Conservation (phyloP, 2,113 vertebrate genomes). For the Hydrochoerus hydrochaeris region DNA sequence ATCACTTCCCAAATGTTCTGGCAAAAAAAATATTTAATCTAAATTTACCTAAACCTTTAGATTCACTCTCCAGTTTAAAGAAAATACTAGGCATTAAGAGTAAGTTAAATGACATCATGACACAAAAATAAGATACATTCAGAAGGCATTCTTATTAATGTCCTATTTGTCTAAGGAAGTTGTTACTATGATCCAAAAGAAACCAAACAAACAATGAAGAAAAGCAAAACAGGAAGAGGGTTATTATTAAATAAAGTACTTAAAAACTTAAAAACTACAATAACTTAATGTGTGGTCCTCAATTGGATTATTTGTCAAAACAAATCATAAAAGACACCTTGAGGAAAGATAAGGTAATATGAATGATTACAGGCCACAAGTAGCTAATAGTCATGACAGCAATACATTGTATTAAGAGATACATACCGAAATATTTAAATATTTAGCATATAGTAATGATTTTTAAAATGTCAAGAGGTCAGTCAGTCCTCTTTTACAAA, state of each 20-base stretch:
- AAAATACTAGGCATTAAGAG: background rate
- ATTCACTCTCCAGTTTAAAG: background rate
- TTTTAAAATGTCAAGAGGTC: background rate
- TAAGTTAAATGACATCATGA: constrained; percentile 23
- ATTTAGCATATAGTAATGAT: constrained; percentile 5
- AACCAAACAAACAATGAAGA: background rate
- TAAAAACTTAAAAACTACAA: background rate
- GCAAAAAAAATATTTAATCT: background rate
- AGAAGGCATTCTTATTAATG: background rate
- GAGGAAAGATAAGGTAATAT: background rate
- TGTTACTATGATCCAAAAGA: background rate
- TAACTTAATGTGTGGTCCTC: background rate
- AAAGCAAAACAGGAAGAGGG: rapidly evolving
- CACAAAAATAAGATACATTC: background rate
- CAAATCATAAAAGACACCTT: background rate
- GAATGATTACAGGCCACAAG: background rate
- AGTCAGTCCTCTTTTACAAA: background rate
- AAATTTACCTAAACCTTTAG: constrained; percentile 41
- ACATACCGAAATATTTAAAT: background rate
- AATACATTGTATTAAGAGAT: background rate
- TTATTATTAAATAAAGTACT: background rate
- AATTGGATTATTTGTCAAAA: background rate
- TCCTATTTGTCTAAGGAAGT: background rate
- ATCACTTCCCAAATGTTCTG: constrained; percentile 34
- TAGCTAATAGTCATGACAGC: background rate